Evolutionary conservation across 2,888 invertebrate species (phyloP).

Genomic region (Salpingus planirostris): DNA sequence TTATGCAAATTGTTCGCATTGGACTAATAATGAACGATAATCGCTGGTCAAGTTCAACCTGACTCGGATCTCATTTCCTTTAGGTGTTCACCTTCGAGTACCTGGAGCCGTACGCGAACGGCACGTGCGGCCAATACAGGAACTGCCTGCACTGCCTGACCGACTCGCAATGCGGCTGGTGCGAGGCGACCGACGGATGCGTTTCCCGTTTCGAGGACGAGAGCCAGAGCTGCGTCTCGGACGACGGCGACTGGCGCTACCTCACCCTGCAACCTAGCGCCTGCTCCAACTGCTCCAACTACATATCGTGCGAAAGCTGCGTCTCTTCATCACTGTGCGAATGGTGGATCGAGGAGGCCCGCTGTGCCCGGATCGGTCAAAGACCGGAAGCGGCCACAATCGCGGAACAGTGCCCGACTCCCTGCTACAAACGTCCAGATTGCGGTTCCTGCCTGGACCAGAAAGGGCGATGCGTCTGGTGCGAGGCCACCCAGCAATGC

Average conservation of each 20-base stretch:
- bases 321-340: constrained; percentile 70
- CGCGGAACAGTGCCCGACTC: constrained; percentile 62
- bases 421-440: constrained; percentile 68
- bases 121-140: constrained; percentile 64
- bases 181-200: constrained; percentile 65
- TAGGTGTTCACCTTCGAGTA: constrained; percentile 75
- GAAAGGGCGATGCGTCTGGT: constrained; percentile 83
- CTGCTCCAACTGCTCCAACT: constrained; percentile 83
- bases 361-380: constrained; percentile 73
- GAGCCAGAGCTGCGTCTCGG: constrained; percentile 47
- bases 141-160: constrained; percentile 83
- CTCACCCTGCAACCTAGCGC: constrained; percentile 72
- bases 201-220: constrained; percentile 61
- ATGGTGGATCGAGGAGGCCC: constrained; percentile 84
- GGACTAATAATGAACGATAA: too few relatives aligned
- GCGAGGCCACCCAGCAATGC: constrained; percentile 84
- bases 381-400: constrained; percentile 56
- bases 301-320: constrained; percentile 81
- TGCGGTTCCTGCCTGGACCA: constrained; percentile 80
- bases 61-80: too few relatives aligned
- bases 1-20: too few relatives aligned
- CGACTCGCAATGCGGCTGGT: constrained; percentile 90
- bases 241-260: constrained; percentile 63
- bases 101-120: constrained; percentile 78
- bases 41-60: too few relatives aligned